Conservation (phyloP, 2,113 vertebrate genomes). For the Aegypius monachus region DNA sequence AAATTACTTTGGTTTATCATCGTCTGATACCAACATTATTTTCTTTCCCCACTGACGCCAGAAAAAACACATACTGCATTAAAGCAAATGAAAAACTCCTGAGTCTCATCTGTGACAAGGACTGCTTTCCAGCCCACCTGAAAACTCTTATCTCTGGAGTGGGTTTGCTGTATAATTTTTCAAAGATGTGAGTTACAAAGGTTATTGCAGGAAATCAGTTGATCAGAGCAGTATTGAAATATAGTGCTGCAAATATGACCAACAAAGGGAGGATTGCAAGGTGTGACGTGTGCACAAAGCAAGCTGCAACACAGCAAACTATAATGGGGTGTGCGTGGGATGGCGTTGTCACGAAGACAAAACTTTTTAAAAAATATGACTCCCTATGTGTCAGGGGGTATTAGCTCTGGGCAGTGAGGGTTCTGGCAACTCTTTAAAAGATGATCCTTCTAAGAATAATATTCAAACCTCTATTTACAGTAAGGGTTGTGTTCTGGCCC, state of each 20-base stretch:
- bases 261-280: neutral
- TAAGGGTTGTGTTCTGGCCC: neutral
- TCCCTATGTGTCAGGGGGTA: neutral
- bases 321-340: neutral
- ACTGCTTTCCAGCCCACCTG: neutral
- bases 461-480: neutral
- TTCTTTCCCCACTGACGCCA: neutral
- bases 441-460: neutral
- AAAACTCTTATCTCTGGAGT: neutral
- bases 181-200: neutral
- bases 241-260: neutral
- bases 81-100: neutral
- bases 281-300: neutral
- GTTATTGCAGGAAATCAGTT: neutral
- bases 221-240: neutral
- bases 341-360: neutral
- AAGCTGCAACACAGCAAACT: neutral
- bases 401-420: neutral
- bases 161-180: neutral
- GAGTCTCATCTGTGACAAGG: neutral
- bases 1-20: neutral
- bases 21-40: neutral
- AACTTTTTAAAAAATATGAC: neutral
- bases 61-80: neutral
- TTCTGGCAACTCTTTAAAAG: neutral